Evolutionary conservation across 1,140 invertebrate species (phyloP), one percentile per base, ranked within the genome.

Genomic region (Magallana angulata): DNA sequence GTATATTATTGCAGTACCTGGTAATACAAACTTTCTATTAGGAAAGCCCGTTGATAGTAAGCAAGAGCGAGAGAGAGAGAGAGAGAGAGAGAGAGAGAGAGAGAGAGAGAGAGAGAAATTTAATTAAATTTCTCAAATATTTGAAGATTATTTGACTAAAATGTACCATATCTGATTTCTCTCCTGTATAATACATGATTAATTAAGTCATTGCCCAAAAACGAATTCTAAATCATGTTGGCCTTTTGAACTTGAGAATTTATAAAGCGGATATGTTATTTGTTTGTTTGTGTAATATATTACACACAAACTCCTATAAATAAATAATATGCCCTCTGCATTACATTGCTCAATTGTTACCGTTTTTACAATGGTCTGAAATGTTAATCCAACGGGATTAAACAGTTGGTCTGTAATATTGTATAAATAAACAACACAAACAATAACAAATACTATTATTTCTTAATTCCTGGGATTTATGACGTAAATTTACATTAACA

Each of bases 31-130:
- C 36, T 48, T 48, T 48, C 36, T 48, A 48, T 48, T 48, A 48
- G 5, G 36, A 48, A 48, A 4, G 36, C 36, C 2, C 5, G 5
- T 48, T 48, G 36, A 48, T 48, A 48, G 5, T 18, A 24, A 24
- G 24, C 16, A 80, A 80, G 71, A 80, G 71, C 2, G 71, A 80
- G 71, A 80, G 71, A 80, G 71, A 80, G 71, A 80, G 71, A 80
- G 71, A 48, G 71, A 48, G 18, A 36, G 68, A 36, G 68, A 36
- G 16, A 60, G 59, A 11, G 16, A 60, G 16, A 80, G 71, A 80
- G 71, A 80, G 71, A 48, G 71, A 48, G 18, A 36, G 68, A 36
- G 68, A 36, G 16, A 60, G 59, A 11, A 1, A 60, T 1, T 24
- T 0, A 24, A 60, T 16, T 12, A 12, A 7, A 60, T 60, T 8